A percentile compares a stretch with the other conserved stretches of the same genome.
Conservation (phyloP, 1,140 invertebrate genomes). For the Diabrotica virgifera region DNA sequence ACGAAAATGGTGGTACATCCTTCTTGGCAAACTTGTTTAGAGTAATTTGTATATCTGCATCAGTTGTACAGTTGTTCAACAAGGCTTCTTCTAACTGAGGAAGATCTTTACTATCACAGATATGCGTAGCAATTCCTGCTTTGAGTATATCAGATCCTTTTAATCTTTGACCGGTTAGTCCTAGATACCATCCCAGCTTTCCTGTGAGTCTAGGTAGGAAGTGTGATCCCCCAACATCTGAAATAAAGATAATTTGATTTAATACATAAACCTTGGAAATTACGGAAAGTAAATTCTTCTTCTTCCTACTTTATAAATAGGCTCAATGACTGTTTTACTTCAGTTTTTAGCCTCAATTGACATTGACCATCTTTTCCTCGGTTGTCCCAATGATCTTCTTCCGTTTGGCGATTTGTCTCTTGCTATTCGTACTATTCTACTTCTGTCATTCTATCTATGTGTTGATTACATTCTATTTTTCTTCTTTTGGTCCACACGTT, state of each 20-base stretch:
- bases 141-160: conserved; percentile 84
- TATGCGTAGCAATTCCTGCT: conserved; percentile 94
- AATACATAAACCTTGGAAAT: no score
- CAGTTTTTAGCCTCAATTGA: no score
- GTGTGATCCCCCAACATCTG: conserved; percentile 90
- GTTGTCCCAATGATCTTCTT: no score
- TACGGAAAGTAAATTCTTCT: no score
- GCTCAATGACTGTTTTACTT: no score
- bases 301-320: no score
- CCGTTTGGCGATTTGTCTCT: no score
- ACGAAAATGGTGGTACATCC: conserved; percentile 64
- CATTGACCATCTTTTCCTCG: no score
- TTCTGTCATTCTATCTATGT: no score
- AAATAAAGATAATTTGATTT: background rate
- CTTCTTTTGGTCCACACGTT: no score
- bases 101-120: conserved; percentile 67
- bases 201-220: conserved; percentile 85
- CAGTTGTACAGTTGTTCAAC: conserved; percentile 57
- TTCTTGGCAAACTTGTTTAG: conserved; percentile 57
- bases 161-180: conserved; percentile 84
- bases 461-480: no score
- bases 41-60: conserved; percentile 58
- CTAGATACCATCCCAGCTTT: conserved; percentile 87
- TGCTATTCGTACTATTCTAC: no score
- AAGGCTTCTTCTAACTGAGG: conserved; percentile 67